A percentile compares a stretch with the other conserved stretches of the same genome.
Evolutionary conservation across 1,140 invertebrate genomes (phyloP).

Genomic region (Belonocnema kinseyi): DNA sequence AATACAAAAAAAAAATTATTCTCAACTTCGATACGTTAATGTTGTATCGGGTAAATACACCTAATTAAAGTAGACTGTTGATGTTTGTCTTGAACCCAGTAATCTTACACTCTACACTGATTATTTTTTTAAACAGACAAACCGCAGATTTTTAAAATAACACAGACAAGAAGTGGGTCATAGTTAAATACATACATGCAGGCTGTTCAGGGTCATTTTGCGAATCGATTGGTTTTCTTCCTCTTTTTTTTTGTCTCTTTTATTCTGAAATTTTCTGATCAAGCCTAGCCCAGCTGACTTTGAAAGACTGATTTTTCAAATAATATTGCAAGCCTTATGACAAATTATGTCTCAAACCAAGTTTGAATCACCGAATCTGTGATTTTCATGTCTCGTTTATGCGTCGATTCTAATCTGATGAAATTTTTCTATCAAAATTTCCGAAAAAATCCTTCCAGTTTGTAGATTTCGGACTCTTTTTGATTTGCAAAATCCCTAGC

Average conservation of each 20-base stretch:
- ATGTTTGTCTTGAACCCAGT: slow-evolving; percentile 70
- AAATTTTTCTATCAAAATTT: too few species aligned
- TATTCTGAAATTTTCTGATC: neutral
- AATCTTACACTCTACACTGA: slow-evolving; percentile 61
- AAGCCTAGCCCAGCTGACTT: neutral
- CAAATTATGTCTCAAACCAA: slow-evolving; percentile 13
- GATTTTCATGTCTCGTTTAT: too few species aligned
- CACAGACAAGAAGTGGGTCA: slow-evolving; percentile 61
- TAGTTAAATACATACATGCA: slow-evolving; percentile 58
- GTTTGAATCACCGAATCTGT: neutral
- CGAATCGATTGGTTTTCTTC: slow-evolving; percentile 49
- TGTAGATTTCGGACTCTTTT: neutral
- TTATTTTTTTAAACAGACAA: slow-evolving; percentile 73
- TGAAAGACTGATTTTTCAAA: slow-evolving; percentile 24
- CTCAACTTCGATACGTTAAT: slow-evolving; percentile 58
- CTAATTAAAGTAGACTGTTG: slow-evolving; percentile 59
- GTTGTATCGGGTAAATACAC: slow-evolving; percentile 56
- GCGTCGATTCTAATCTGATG: too few species aligned
- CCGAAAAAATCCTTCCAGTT: neutral
- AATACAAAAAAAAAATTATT: slow-evolving; percentile 50
- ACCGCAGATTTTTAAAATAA: slow-evolving; percentile 52
- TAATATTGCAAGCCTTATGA: neutral
- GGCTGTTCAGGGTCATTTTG: slow-evolving; percentile 60
- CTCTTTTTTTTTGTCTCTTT: too few species aligned
- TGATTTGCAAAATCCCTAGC: slow-evolving; percentile 64